phyloP scores from a whole-genome alignment of 2,113 vertebrate species.

The Thomomys bottae region DNA sequence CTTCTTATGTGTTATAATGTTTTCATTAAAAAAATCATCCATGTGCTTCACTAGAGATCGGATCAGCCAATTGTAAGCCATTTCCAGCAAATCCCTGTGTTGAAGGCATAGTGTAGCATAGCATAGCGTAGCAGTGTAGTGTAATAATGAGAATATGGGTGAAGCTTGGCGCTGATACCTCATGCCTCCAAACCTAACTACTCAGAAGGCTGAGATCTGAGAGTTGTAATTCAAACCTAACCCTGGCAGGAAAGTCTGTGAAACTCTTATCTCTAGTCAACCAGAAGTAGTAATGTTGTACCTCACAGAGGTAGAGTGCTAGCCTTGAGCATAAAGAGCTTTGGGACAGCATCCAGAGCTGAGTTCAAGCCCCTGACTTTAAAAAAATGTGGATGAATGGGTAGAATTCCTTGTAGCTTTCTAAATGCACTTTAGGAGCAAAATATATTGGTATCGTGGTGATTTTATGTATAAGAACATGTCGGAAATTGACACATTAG shows the following conservation, averaged over 20 bases:
- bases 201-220: too few species aligned
- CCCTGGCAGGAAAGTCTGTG: too few species aligned
- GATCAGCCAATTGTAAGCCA: not conserved
- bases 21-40: conserved; percentile 25
- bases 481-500: not conserved
- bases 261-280: too few species aligned
- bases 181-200: too few species aligned
- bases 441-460: not conserved
- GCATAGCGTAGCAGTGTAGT: not conserved
- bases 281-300: too few species aligned
- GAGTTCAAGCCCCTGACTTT: too few species aligned
- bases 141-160: not conserved
- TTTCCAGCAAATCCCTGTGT: not conserved
- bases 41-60: not conserved
- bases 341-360: too few species aligned
- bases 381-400: not conserved
- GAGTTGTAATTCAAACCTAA: too few species aligned
- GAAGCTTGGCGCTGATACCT: too few species aligned
- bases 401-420: conserved; percentile 23
- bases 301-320: too few species aligned
- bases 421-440: conserved; percentile 5
- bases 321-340: too few species aligned
- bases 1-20: not conserved
- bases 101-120: not conserved
- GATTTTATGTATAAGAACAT: not conserved